Evolutionary conservation across 2,113 vertebrate species (phyloP).

Genomic region (Nestor notabilis): DNA sequence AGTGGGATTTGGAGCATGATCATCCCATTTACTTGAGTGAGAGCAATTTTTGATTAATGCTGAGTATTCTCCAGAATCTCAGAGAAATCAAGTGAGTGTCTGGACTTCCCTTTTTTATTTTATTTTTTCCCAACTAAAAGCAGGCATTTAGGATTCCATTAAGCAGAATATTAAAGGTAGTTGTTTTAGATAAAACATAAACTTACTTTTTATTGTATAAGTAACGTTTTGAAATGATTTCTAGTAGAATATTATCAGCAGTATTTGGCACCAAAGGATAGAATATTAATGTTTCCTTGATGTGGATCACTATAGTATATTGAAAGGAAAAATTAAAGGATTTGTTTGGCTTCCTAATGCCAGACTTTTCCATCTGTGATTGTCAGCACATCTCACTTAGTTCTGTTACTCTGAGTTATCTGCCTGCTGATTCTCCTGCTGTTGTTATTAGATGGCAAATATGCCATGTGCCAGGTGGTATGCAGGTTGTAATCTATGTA

Average conservation of each 20-base stretch:
- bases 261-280: constrained; percentile 10
- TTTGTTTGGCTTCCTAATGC: constrained; percentile 14
- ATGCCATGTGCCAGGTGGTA: constrained; percentile 36
- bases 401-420: constrained; percentile 37
- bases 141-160: background rate
- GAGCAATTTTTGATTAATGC: background rate
- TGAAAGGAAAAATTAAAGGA: constrained; percentile 27
- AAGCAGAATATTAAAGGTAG: background rate
- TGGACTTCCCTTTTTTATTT: background rate
- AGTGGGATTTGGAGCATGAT: background rate
- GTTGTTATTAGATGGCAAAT: constrained; percentile 56
- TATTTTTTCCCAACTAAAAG: background rate
- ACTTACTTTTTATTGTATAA: constrained; percentile 19
- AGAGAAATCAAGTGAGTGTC: background rate
- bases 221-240: background rate
- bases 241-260: constrained; percentile 22
- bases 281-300: constrained; percentile 32
- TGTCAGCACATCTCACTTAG: constrained; percentile 37
- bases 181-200: background rate
- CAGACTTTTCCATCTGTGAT: constrained; percentile 55
- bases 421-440: constrained; percentile 69
- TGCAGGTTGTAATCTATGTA: constrained; percentile 29
- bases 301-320: background rate
- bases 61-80: background rate
- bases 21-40: background rate